A percentile compares a stretch with the other conserved stretches of the same genome.
These are phyloP conservation scores for Amphipyra berbera DNA, from an alignment of 2,888 invertebrate genomes.

Conservation along the genomic window DNA sequence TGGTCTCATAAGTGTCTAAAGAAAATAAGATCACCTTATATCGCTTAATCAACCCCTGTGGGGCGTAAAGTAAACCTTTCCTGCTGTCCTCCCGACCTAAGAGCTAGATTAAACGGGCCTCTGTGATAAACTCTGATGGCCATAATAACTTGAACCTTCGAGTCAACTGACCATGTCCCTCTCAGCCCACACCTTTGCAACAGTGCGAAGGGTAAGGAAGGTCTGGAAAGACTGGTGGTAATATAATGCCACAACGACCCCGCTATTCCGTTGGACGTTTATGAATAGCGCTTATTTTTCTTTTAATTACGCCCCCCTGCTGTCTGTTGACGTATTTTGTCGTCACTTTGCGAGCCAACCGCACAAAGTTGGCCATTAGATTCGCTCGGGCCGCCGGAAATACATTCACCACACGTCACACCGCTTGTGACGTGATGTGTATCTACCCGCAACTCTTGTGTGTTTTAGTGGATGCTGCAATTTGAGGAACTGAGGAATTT, in stretches of 20 bases:
- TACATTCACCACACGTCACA: conserved; percentile 51
- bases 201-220: conserved; percentile 55
- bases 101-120: conserved; percentile 87
- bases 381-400: conserved; percentile 35
- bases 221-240: conserved; percentile 69
- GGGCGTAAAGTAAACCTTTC: conserved; percentile 76
- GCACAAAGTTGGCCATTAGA: conserved; percentile 51
- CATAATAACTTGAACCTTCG: conserved; percentile 66
- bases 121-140: conserved; percentile 79
- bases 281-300: conserved; percentile 89
- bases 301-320: conserved; percentile 85
- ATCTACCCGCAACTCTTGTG: conserved; percentile 27
- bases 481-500: conserved; percentile 8
- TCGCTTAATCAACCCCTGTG: conserved; percentile 78
- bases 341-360: conserved; percentile 55
- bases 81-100: conserved; percentile 73
- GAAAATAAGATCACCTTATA: conserved; percentile 79
- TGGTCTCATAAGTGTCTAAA: conserved; percentile 73
- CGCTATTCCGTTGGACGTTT: conserved; percentile 84
- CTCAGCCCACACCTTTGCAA: conserved; percentile 7
- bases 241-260: conserved; percentile 80
- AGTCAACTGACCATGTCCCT: conserved; percentile 30
- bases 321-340: conserved; percentile 75
- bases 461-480: conserved; percentile 32
- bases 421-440: conserved; percentile 27